phyloP scores from a whole-genome alignment of 1,140 invertebrate genomes.

The Bombus huntii region DNA sequence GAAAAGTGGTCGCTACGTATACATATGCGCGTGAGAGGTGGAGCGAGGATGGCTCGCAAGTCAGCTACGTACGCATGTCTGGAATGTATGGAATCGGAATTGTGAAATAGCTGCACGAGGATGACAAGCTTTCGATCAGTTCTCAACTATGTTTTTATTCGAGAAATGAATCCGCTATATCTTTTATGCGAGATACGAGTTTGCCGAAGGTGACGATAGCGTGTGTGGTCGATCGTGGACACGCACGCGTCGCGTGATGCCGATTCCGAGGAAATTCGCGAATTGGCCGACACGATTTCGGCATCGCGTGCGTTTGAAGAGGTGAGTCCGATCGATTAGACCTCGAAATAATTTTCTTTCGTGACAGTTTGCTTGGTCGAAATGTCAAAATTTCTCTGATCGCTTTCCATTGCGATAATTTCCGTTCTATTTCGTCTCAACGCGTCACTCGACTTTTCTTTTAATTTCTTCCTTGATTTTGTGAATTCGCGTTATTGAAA shows the following conservation, averaged over 20 bases:
- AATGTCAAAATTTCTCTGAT: neutral
- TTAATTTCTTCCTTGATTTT: no score
- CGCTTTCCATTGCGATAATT: neutral
- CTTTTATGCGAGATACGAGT: neutral
- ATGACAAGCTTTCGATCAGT: neutral
- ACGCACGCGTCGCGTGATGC: neutral
- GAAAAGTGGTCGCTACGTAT: neutral
- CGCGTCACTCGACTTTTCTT: neutral
- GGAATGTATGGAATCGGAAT: neutral
- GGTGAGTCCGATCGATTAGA: slow-evolving; percentile 19
- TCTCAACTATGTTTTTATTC: neutral
- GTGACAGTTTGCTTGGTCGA: neutral
- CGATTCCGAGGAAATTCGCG: neutral
- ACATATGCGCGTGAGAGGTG: neutral
- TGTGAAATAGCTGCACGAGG: neutral
- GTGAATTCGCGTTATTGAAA: neutral
- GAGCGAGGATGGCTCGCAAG: neutral
- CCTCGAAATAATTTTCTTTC: neutral
- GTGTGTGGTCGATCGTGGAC: neutral
- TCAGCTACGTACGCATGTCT: slow-evolving; percentile 31
- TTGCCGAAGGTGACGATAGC: neutral
- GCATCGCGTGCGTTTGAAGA: neutral
- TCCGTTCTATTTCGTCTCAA: neutral
- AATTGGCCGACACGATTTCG: neutral
- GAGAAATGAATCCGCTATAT: neutral